Evolutionary conservation across 1,140 invertebrate species (phyloP).

Genomic region (Aleiodes sp.): DNA sequence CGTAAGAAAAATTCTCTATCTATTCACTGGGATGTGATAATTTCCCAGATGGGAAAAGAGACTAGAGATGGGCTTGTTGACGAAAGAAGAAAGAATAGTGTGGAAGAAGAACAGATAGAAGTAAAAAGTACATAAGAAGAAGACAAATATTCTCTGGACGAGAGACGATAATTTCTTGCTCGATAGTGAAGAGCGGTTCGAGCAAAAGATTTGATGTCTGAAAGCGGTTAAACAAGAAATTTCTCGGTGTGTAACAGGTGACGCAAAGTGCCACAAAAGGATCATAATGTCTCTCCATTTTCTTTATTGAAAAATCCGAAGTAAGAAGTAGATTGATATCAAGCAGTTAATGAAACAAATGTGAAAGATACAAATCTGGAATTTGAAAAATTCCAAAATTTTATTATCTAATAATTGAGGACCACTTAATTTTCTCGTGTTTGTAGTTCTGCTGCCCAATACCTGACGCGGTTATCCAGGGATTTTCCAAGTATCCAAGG

Average conservation of each 20-base stretch:
- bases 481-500: not conserved
- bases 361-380: not conserved
- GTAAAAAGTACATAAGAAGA: constrained; percentile 10
- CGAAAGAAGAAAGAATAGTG: constrained; percentile 2
- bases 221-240: not conserved
- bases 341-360: not conserved
- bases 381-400: not conserved
- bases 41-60: not conserved
- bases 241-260: not conserved
- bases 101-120: not conserved
- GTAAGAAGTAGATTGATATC: no score
- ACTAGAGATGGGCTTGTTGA: not conserved
- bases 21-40: constrained; percentile 19
- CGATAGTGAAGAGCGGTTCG: not conserved
- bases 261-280: not conserved
- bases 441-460: not conserved
- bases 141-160: not conserved
- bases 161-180: constrained; percentile 1
- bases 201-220: not conserved
- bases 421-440: not conserved
- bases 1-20: constrained; percentile 14
- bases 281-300: not conserved
- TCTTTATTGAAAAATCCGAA: not conserved
- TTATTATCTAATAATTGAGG: not conserved
- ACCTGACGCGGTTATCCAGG: not conserved